A percentile compares a stretch with the other conserved stretches of the same genome.
phyloP scores from a whole-genome alignment of 2,113 vertebrate species.

The Callopanchax toddi region DNA sequence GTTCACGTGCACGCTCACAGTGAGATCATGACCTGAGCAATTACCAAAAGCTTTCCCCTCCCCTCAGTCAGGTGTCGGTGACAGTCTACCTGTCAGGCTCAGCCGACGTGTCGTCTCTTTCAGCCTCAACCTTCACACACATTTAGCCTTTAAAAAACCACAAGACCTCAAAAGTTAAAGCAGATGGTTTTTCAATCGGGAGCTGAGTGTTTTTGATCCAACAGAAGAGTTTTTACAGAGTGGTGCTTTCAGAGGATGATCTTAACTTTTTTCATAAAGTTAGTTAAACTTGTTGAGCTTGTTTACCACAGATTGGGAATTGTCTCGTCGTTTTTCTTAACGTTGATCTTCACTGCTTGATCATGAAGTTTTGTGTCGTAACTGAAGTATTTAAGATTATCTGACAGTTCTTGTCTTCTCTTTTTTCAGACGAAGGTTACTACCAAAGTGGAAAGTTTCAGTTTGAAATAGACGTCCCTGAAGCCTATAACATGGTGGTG shows the following conservation, averaged over 20 bases:
- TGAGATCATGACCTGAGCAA: not conserved
- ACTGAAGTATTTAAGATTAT: not conserved
- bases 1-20: not conserved
- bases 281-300: too few relatives aligned
- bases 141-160: not conserved
- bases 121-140: not conserved
- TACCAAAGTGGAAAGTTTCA: slow-evolving; percentile 98
- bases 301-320: too few relatives aligned
- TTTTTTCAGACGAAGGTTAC: slow-evolving; percentile 92
- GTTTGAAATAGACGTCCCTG: slow-evolving; percentile 97
- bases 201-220: too few relatives aligned
- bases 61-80: too few relatives aligned
- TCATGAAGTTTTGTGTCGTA: too few relatives aligned
- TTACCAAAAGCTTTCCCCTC: not conserved
- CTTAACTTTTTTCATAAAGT: too few relatives aligned
- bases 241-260: too few relatives aligned
- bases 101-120: not conserved
- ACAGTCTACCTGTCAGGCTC: too few relatives aligned
- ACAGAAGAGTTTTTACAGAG: too few relatives aligned
- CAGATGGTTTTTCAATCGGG: too few relatives aligned
- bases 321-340: too few relatives aligned
- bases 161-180: not conserved
- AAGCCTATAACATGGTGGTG: slow-evolving; percentile 99
- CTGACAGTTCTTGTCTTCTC: not conserved
- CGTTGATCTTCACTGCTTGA: not conserved